A percentile compares a stretch with the other conserved stretches of the same genome.
Conservation (phyloP, 2,888 invertebrate species). For the Bhutanitis thaidina region DNA sequence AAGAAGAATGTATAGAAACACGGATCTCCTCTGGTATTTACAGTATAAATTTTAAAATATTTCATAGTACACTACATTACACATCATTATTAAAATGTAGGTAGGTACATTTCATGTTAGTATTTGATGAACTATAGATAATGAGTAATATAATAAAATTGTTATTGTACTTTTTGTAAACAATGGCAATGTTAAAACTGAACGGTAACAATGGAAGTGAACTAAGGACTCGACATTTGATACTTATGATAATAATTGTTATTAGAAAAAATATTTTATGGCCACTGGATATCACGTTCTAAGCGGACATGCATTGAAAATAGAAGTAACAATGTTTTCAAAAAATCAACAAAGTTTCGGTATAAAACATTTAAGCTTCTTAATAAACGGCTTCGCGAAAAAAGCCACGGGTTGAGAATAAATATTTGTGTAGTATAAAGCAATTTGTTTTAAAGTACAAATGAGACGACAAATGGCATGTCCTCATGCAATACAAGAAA, state of each 20-base stretch:
- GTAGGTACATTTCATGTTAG: conserved; percentile 23
- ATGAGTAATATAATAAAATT: background rate
- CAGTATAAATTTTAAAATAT: conserved; percentile 64
- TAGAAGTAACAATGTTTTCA: conserved; percentile 8
- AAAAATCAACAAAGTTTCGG: too few species aligned
- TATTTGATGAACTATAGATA: conserved; percentile 19
- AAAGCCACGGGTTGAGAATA: conserved; percentile 12
- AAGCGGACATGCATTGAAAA: conserved; percentile 41
- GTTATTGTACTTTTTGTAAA: conserved; percentile 16
- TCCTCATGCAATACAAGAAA: conserved; percentile 41
- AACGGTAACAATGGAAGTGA: conserved; percentile 6
- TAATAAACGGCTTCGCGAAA: background rate
- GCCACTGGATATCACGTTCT: conserved; percentile 65
- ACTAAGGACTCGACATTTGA: conserved; percentile 5
- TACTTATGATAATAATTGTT: conserved; percentile 11
- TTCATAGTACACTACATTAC: conserved; percentile 53
- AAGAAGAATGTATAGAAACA: conserved; percentile 67
- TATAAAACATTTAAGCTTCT: background rate
- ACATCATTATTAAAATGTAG: conserved; percentile 26
- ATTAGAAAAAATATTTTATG: conserved; percentile 41
- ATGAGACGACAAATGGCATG: conserved; percentile 34
- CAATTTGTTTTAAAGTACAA: conserved; percentile 24
- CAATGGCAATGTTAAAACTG: conserved; percentile 10
- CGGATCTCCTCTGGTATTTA: conserved; percentile 67
- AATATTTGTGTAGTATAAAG: conserved; percentile 21